These are phyloP conservation scores for Gyrodactylus bullatarudis DNA, from an alignment of 1,140 invertebrate genomes.

Conservation along the genomic window DNA sequence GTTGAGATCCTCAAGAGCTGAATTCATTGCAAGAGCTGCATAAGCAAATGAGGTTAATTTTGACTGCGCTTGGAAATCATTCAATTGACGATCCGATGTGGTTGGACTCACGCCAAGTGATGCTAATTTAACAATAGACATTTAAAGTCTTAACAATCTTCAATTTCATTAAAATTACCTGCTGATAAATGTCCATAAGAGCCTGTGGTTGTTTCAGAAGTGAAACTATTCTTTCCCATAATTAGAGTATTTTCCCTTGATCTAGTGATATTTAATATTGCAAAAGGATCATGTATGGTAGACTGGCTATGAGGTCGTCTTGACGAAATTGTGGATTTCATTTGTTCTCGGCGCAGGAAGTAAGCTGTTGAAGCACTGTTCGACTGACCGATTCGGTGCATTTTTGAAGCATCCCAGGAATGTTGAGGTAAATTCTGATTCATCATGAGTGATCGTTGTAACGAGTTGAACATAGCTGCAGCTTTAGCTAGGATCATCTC, in stretches of 20 bases:
- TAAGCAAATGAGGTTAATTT: neutral
- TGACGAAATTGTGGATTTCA: neutral
- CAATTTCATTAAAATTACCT: no score
- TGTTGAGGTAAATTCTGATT: neutral
- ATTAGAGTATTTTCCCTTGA: neutral
- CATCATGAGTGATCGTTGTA: neutral
- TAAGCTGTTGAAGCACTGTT: neutral
- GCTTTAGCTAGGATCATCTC: neutral
- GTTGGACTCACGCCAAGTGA: neutral
- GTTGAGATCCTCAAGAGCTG: neutral
- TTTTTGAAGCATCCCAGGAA: neutral
- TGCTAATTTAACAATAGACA: neutral
- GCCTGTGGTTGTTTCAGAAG: neutral
- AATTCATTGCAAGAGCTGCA: neutral
- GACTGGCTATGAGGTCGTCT: neutral
- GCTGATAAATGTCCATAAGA: neutral
- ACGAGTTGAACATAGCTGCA: neutral
- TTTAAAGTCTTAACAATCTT: no score
- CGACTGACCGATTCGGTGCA: neutral
- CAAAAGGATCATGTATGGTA: neutral
- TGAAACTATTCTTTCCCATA: neutral
- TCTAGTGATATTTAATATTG: neutral
- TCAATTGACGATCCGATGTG: neutral
- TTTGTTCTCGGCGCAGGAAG: neutral
- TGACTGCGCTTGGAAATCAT: neutral